Conservation (phyloP, 2,797 vertebrate genomes). For the Tympanoctomys barrerae region DNA sequence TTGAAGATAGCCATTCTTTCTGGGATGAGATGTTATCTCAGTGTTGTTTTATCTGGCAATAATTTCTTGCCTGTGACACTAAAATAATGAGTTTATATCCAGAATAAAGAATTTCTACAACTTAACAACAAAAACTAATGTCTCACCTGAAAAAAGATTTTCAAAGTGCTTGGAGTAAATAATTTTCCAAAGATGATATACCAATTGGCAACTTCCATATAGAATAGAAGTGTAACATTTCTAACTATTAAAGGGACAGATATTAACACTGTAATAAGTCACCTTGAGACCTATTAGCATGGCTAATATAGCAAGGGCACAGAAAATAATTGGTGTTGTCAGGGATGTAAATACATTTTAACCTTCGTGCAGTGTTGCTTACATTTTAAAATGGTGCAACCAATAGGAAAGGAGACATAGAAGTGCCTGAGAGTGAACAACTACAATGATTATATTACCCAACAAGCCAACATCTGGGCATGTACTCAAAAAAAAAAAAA, state of each 20-base stretch:
- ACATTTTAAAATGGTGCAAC: background rate
- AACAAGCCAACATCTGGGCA: background rate
- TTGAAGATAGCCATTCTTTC: too few relatives aligned
- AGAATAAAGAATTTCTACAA: too few relatives aligned
- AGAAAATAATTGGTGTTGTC: background rate
- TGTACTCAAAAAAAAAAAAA: background rate
- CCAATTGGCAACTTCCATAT: background rate
- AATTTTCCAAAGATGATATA: background rate
- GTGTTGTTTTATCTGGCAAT: background rate
- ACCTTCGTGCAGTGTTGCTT: too few relatives aligned
- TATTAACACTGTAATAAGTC: background rate
- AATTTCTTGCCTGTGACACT: background rate
- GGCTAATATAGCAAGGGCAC: background rate
- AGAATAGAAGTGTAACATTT: background rate
- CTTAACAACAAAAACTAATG: background rate
- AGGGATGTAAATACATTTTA: background rate
- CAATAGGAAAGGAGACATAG: background rate
- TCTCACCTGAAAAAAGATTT: background rate
- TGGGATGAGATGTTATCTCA: too few relatives aligned
- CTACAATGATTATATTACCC: background rate
- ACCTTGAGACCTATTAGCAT: background rate
- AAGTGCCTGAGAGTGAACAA: background rate
- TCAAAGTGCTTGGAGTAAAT: background rate
- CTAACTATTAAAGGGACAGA: background rate
- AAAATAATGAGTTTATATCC: background rate